A percentile compares a stretch with the other conserved stretches of the same genome.
Conservation (phyloP, 2,888 invertebrate genomes). For the Melitaea athalia region DNA sequence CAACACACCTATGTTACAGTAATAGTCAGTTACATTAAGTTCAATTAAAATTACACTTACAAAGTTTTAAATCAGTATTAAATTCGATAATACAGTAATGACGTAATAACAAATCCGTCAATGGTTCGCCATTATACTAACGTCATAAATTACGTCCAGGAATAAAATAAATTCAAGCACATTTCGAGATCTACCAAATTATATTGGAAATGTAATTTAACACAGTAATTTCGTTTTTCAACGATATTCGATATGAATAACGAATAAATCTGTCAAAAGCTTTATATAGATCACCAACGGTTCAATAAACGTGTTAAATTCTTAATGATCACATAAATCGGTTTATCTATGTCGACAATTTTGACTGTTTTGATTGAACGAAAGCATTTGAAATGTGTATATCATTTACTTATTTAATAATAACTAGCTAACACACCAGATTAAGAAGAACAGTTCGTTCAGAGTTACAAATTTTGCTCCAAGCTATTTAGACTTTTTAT, state of each 20-base stretch:
- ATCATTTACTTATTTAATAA: too few species aligned
- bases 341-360: neutral
- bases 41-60: too few species aligned
- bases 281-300: slow-evolving; percentile 49
- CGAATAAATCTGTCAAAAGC: slow-evolving; percentile 49
- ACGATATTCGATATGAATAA: slow-evolving; percentile 52
- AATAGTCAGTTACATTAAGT: too few species aligned
- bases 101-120: slow-evolving; percentile 17
- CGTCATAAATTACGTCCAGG: slow-evolving; percentile 33
- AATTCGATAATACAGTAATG: slow-evolving; percentile 11
- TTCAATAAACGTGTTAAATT: slow-evolving; percentile 48
- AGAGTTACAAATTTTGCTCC: too few species aligned
- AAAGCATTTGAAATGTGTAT: neutral
- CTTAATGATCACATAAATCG: slow-evolving; percentile 6
- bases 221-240: slow-evolving; percentile 46
- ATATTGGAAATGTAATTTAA: slow-evolving; percentile 36
- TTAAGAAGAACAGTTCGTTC: too few species aligned
- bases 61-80: neutral
- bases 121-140: slow-evolving; percentile 19
- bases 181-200: slow-evolving; percentile 33
- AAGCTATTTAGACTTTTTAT: too few species aligned
- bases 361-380: neutral
- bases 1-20: too few species aligned
- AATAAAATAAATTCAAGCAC: slow-evolving; percentile 27
- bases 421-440: too few species aligned